Conservation (phyloP, 1,140 invertebrate species). For the Ceratina calcarata region DNA sequence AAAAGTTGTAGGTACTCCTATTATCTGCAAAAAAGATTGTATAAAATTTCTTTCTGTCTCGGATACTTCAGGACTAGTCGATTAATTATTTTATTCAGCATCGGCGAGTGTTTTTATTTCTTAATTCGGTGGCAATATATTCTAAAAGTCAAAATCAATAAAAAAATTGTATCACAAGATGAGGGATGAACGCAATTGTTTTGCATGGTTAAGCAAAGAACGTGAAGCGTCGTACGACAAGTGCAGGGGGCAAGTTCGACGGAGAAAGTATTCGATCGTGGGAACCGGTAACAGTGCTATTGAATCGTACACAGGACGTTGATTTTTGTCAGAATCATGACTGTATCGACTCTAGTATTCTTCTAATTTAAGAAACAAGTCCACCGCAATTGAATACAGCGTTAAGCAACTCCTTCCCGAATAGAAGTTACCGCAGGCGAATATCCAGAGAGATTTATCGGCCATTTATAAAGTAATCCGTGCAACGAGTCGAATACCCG, state of each 20-base stretch:
- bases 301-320: conserved; percentile 2
- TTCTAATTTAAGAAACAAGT: too few species aligned
- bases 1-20: too few species aligned
- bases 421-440: neutral
- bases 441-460: neutral
- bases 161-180: neutral
- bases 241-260: conserved; percentile 48
- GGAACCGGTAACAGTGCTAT: conserved; percentile 67
- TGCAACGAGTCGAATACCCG: neutral
- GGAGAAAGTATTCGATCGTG: conserved; percentile 74
- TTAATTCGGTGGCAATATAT: too few species aligned
- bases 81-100: too few species aligned
- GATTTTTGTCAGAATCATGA: conserved; percentile 26
- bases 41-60: too few species aligned
- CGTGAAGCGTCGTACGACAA: conserved; percentile 28
- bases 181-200: conserved; percentile 1
- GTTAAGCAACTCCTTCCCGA: neutral
- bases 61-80: too few species aligned
- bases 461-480: neutral
- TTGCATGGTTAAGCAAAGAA: conserved; percentile 35
- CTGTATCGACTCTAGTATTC: neutral
- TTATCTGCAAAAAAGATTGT: too few species aligned
- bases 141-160: too few species aligned
- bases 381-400: too few species aligned
- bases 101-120: neutral